Percentiles rank a stretch among this genome's conserved stretches.
phyloP scores from a whole-genome alignment of 2,888 invertebrate species.

The Sepiola atlantica region DNA sequence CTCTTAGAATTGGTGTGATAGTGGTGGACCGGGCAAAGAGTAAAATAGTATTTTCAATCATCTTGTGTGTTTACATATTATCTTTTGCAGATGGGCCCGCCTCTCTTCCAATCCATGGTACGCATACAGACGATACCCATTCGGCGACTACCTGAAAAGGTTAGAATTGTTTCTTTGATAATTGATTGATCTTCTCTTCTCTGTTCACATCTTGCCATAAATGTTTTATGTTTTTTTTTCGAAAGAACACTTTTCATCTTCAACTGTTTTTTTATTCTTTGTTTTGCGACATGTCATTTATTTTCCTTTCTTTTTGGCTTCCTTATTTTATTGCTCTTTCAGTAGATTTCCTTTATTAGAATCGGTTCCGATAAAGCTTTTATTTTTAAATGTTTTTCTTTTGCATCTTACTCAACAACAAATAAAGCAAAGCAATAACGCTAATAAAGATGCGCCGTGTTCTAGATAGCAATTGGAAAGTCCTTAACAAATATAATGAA shows the following conservation, averaged over 20 bases:
- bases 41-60: conserved; percentile 34
- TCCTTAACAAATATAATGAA: no score
- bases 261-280: background rate
- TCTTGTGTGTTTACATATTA: conserved; percentile 38
- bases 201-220: background rate
- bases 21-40: background rate
- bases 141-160: conserved; percentile 46
- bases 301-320: background rate
- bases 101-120: conserved; percentile 45
- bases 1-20: conserved; percentile 3
- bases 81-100: conserved; percentile 45
- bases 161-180: conserved; percentile 5
- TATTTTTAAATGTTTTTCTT: no score
- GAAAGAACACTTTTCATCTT: background rate
- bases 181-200: background rate
- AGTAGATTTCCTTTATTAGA: background rate
- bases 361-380: no score
- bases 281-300: no score
- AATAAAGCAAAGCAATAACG: no score
- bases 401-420: no score
- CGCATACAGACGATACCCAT: conserved; percentile 37
- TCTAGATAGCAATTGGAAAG: no score
- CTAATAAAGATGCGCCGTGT: no score
- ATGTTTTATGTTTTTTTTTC: background rate
- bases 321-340: background rate